phyloP scores from a whole-genome alignment of 2,888 invertebrate genomes.

The Ormyrus thymus region DNA sequence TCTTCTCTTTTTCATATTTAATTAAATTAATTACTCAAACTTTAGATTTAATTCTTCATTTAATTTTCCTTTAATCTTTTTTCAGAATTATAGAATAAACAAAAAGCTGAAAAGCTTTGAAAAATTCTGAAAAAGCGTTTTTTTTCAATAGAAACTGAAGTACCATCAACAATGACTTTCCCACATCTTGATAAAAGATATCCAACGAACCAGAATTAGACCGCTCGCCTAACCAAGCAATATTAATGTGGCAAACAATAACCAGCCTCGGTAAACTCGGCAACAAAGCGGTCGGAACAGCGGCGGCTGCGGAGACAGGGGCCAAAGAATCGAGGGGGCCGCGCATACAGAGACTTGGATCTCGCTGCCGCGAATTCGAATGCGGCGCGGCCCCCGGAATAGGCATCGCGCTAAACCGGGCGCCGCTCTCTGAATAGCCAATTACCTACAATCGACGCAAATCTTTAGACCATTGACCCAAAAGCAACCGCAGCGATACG shows the following conservation, averaged over 20 bases:
- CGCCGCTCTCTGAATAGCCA: constrained; percentile 39
- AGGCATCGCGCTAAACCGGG: constrained; percentile 25
- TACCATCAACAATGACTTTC: no score
- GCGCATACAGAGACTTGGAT: not conserved
- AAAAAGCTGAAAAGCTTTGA: no score
- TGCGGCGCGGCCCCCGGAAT: constrained; percentile 2
- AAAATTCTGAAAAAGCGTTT: no score
- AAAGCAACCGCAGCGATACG: constrained; percentile 22
- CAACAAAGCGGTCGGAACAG: not conserved
- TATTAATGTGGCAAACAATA: constrained; percentile 26
- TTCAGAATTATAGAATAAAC: no score
- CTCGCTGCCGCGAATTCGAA: constrained; percentile 15
- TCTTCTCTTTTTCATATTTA: no score
- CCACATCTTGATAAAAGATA: no score
- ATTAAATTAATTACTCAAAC: no score
- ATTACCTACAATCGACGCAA: constrained; percentile 39
- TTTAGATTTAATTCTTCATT: no score
- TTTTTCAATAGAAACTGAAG: no score
- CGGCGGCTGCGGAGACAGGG: not conserved
- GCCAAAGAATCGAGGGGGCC: not conserved
- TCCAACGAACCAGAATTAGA: no score
- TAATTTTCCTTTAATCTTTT: no score
- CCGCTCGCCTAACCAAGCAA: not conserved
- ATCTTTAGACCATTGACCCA: constrained; percentile 45
- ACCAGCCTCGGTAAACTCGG: not conserved